Percentiles rank a stretch among this genome's conserved stretches.
phyloP scores from a whole-genome alignment of 2,797 vertebrate species.

The Loris lydekkerianus region DNA sequence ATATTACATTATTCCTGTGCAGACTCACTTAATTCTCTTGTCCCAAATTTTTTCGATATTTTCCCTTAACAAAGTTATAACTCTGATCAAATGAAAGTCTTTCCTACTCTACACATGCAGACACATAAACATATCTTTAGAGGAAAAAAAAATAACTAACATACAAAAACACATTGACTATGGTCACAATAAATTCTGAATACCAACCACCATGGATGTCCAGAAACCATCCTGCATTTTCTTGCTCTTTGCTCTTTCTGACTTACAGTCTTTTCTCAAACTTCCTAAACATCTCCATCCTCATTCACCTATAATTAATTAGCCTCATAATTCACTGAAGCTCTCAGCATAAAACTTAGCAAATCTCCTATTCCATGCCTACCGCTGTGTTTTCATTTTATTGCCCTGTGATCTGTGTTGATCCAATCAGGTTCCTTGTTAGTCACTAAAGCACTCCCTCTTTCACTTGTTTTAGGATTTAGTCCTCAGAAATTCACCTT shows the following conservation, averaged over 20 bases:
- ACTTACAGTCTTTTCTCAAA: background rate
- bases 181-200: background rate
- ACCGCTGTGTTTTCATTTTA: background rate
- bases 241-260: background rate
- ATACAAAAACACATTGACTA: background rate
- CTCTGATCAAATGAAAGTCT: background rate
- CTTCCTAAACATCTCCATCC: background rate
- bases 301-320: background rate
- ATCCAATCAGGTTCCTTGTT: background rate
- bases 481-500: background rate
- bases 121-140: background rate
- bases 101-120: background rate
- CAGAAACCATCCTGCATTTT: background rate
- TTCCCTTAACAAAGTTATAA: background rate
- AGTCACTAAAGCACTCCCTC: background rate
- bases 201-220: background rate
- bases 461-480: background rate
- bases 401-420: background rate
- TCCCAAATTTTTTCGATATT: background rate
- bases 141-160: background rate
- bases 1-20: background rate
- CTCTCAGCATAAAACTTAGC: background rate
- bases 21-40: background rate
- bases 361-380: background rate
- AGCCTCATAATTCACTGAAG: background rate